A percentile compares a stretch with the other conserved stretches of the same genome.
Conservation (phyloP, 2,888 invertebrate species). For the Augochlorella aurata region DNA sequence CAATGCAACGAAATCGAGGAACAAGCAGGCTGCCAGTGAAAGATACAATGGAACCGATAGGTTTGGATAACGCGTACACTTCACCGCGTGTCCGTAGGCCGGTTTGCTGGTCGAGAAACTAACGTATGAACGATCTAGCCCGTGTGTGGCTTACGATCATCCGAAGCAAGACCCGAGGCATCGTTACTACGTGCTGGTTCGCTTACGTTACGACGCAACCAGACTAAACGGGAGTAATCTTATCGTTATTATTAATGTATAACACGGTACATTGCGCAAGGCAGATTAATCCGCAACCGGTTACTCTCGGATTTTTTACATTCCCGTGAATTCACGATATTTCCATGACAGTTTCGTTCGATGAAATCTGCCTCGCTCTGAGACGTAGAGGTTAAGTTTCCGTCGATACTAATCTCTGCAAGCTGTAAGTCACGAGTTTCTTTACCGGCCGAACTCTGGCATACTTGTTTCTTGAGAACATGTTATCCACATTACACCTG, state of each 20-base stretch:
- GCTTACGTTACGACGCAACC: conserved; percentile 26
- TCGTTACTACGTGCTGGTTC: conserved; percentile 58
- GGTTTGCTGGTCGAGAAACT: conserved; percentile 50
- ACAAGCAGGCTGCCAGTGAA: background rate
- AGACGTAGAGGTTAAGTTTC: conserved; percentile 51
- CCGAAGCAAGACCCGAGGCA: conserved; percentile 41
- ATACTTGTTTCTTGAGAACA: conserved; percentile 3
- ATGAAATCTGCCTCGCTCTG: background rate
- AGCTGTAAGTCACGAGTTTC: conserved; percentile 20
- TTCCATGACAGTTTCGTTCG: conserved; percentile 25
- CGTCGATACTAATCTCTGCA: conserved; percentile 41
- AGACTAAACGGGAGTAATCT: conserved; percentile 48
- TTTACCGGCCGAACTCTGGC: conserved; percentile 50
- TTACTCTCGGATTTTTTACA: background rate
- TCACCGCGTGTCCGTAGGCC: conserved; percentile 27
- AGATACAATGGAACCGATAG: background rate
- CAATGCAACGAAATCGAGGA: conserved; percentile 30
- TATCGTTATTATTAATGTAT: conserved; percentile 54
- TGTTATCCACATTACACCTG: conserved; percentile 45
- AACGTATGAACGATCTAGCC: conserved; percentile 45
- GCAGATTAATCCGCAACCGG: conserved; percentile 15
- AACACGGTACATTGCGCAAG: conserved; percentile 39
- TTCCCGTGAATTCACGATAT: background rate
- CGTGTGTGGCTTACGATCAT: conserved; percentile 41
- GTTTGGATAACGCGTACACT: conserved; percentile 25